phyloP scores from a whole-genome alignment of 37 sponge, comb jelly and placozoan genomes.

The Haliclona indistincta region DNA sequence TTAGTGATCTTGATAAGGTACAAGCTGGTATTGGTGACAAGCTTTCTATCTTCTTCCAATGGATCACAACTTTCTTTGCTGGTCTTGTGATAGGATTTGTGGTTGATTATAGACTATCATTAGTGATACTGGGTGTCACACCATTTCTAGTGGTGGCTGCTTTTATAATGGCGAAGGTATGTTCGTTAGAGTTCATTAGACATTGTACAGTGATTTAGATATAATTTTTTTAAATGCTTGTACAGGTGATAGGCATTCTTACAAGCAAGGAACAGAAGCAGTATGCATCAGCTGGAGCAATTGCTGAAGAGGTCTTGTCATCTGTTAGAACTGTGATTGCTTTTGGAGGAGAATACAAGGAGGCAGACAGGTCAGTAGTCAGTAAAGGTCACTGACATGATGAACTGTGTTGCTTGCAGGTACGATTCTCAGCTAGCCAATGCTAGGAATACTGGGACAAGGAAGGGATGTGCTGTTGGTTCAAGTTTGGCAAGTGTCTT shows the following conservation, averaged over 20 bases:
- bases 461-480: constrained; percentile 40
- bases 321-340: constrained; percentile 90
- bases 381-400: neutral
- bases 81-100: constrained; percentile 40
- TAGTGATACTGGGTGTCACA: constrained; percentile 32
- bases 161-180: neutral
- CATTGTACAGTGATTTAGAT: neutral
- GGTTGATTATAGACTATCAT: constrained; percentile 35
- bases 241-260: constrained; percentile 36
- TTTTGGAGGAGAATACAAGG: constrained; percentile 87
- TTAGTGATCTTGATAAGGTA: constrained; percentile 60
- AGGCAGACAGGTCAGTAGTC: constrained; percentile 36
- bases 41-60: constrained; percentile 43
- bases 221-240: neutral
- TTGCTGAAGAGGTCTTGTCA: constrained; percentile 91
- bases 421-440: constrained; percentile 38
- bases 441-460: constrained; percentile 32
- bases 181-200: neutral
- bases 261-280: constrained; percentile 75
- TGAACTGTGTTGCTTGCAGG: constrained; percentile 3
- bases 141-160: constrained; percentile 33
- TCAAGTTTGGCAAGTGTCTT: constrained; percentile 44
- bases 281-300: constrained; percentile 84
- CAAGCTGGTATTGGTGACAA: constrained; percentile 72
- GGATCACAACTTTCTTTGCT: constrained; percentile 35